phyloP scores from a whole-genome alignment of 1,140 invertebrate genomes.

The Atopsyche davidsoni region DNA sequence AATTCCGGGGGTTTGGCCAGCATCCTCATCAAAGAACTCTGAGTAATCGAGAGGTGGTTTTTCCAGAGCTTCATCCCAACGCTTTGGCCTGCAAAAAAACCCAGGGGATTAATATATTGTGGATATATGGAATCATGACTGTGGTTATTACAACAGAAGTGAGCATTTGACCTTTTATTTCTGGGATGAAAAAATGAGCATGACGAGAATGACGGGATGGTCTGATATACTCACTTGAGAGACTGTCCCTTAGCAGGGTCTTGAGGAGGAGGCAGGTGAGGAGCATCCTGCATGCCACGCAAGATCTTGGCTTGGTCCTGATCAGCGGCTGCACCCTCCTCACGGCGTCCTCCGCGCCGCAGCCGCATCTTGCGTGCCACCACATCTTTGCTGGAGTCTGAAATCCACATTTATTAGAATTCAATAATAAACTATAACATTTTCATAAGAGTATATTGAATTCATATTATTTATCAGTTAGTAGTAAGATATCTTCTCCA shows the following conservation, averaged over 20 bases:
- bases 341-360: conserved; percentile 62
- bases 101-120: neutral
- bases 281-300: conserved; percentile 97
- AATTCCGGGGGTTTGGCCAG: conserved; percentile 83
- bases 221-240: conserved; percentile 50
- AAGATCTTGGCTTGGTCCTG: conserved; percentile 92
- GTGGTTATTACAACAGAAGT: conserved; percentile 1
- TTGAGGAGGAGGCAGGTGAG: conserved; percentile 62
- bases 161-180: conserved; percentile 17
- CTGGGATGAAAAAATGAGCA: conserved; percentile 11
- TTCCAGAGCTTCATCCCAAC: conserved; percentile 91
- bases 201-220: conserved; percentile 7
- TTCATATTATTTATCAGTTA: too few relatives aligned
- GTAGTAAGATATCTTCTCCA: too few relatives aligned
- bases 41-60: conserved; percentile 98
- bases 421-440: too few relatives aligned
- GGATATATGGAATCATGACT: neutral
- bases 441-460: too few relatives aligned
- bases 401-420: too few relatives aligned
- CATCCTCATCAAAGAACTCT: conserved; percentile 97
- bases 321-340: conserved; percentile 73
- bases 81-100: conserved; percentile 59
- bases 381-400: conserved; percentile 66
- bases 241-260: conserved; percentile 55
- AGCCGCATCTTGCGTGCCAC: conserved; percentile 89